Percentiles rank a stretch among this genome's conserved stretches.
Evolutionary conservation across 2,797 vertebrate species (phyloP).

Genomic region (Naso thynnoides): DNA sequence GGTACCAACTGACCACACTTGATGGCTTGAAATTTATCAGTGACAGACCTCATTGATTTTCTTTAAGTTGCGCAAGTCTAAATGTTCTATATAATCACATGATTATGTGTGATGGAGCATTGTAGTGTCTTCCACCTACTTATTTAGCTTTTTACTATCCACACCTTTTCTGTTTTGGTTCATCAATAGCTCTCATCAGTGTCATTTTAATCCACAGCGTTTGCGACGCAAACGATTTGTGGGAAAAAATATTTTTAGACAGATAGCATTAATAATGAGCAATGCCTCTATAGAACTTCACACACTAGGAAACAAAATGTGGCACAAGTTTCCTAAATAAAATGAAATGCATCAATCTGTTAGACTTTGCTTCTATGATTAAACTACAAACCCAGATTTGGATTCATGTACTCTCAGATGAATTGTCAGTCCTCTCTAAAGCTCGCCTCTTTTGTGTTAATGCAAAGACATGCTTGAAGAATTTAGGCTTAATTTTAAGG

Average conservation of each 20-base stretch:
- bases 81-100: not conserved
- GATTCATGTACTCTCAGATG: not conserved
- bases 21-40: not conserved
- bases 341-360: not conserved
- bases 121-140: not conserved
- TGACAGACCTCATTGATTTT: not conserved
- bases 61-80: not conserved
- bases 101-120: not conserved
- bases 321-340: not conserved
- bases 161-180: constrained; percentile 3
- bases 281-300: too few species aligned
- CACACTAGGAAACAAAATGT: not conserved
- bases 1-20: not conserved
- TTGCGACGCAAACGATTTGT: too few species aligned
- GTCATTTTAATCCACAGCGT: not conserved
- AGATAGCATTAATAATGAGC: too few species aligned
- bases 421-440: not conserved
- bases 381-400: not conserved
- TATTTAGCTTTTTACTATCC: not conserved
- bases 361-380: not conserved
- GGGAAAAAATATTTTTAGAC: too few species aligned
- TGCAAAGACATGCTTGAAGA: not conserved
- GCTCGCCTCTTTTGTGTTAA: not conserved
- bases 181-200: not conserved
- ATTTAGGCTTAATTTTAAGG: too few species aligned